These are phyloP conservation scores for Asteroscopus sphinx DNA, from an alignment of 2,888 invertebrate genomes.

Conservation along the genomic window DNA sequence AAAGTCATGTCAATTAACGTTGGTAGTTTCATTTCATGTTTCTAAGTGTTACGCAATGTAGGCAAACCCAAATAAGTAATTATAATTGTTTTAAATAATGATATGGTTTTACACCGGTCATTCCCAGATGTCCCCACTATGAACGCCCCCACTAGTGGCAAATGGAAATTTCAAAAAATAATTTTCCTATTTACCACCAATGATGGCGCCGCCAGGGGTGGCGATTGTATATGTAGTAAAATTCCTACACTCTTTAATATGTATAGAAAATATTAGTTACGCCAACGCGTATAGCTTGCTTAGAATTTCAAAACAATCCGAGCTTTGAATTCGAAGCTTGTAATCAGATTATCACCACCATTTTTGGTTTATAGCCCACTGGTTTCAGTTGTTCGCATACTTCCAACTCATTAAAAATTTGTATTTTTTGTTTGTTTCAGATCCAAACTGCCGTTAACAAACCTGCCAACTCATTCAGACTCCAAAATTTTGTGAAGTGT, in stretches of 20 bases:
- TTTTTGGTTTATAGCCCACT: slow-evolving; percentile 13
- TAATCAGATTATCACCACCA: slow-evolving; percentile 27
- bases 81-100: slow-evolving; percentile 13
- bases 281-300: slow-evolving; percentile 12
- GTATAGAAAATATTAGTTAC: slow-evolving; percentile 10
- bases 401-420: slow-evolving; percentile 43
- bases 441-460: slow-evolving; percentile 39
- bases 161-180: too few relatives aligned
- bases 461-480: slow-evolving; percentile 17
- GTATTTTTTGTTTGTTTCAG: slow-evolving; percentile 71
- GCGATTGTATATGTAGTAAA: slow-evolving; percentile 9
- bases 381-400: slow-evolving; percentile 23
- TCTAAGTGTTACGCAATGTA: not conserved
- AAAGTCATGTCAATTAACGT: slow-evolving; percentile 14
- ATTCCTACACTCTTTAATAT: slow-evolving; percentile 24
- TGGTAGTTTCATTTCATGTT: slow-evolving; percentile 4
- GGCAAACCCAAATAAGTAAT: slow-evolving; percentile 14
- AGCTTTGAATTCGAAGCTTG: slow-evolving; percentile 24
- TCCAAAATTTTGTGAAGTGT: slow-evolving; percentile 36
- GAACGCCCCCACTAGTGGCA: too few relatives aligned
- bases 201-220: too few relatives aligned
- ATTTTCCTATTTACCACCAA: too few relatives aligned
- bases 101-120: slow-evolving; percentile 7
- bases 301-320: slow-evolving; percentile 18
- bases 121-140: too few relatives aligned